Evolutionary conservation across 1,140 invertebrate genomes (phyloP).

Genomic region (Trichogramma pretiosum): DNA sequence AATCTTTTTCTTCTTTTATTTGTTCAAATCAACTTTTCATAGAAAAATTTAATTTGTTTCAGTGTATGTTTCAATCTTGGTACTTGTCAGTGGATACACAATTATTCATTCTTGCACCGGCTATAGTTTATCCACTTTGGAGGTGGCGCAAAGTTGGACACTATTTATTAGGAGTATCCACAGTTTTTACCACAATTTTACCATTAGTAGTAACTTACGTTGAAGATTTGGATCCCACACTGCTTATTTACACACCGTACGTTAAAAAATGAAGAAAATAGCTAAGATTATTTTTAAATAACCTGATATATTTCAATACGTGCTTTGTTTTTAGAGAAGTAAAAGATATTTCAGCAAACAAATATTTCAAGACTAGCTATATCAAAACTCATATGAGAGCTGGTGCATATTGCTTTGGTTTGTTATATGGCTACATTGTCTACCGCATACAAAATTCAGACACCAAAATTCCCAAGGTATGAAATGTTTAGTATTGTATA

Average conservation of each 20-base stretch:
- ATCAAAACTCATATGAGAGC: conserved; percentile 65
- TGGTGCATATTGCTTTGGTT: conserved; percentile 55
- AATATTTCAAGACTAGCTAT: conserved; percentile 55
- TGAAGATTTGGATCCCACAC: conserved; percentile 54
- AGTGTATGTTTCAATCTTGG: conserved; percentile 89
- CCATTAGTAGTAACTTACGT: conserved; percentile 55
- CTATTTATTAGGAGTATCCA: conserved; percentile 45
- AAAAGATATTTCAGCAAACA: conserved; percentile 51
- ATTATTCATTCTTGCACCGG: conserved; percentile 67
- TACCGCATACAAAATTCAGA: conserved; percentile 52
- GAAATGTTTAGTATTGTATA: too few species aligned
- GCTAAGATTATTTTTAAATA: conserved; percentile 14
- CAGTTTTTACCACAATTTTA: conserved; percentile 49
- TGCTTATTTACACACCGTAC: conserved; percentile 58
- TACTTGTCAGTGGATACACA: conserved; percentile 83
- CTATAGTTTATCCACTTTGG: conserved; percentile 64
- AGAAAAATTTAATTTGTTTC: conserved; percentile 18
- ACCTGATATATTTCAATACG: not conserved
- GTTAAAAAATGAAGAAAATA: conserved; percentile 26
- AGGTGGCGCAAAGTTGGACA: conserved; percentile 55
- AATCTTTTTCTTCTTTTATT: not conserved
- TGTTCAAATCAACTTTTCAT: not conserved
- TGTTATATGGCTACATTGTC: conserved; percentile 55
- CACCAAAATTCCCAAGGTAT: conserved; percentile 40
- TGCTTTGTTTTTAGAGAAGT: conserved; percentile 49